Base-by-base conservation (phyloP, 2,888 invertebrate species). In the Dryocosmus kuriphilus region DNA sequence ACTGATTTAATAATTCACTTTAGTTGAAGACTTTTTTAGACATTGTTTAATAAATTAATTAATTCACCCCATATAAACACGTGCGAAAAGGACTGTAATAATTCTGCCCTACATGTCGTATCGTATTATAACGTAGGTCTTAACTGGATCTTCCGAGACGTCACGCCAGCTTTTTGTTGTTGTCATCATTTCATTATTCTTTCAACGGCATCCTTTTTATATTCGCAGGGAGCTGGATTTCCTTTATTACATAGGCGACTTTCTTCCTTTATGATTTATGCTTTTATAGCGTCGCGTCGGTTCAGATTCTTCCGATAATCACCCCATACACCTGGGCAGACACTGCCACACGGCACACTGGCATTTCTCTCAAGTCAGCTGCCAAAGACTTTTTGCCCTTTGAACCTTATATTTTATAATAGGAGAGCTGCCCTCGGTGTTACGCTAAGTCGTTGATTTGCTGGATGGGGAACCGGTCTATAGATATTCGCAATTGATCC, bases 311-410 rank as follows among this genome's bases (percentile, higher is more conserved):
- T 84, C 85, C 83, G 85, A 84, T 85, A 77, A 75, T 84, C 63
- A 30, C 74, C 65, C 71, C 76, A 77, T 78, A 78, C 82, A 85
- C 83, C 82, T 85, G 82, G 81, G 67, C 65, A 79, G 79, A 82
- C 80, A 67, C 78, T 73, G 79, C 14, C 14, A 38, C 38, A 38
- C 14, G 38, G 38, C 38, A 9, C n/a, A n/a, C n/a, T 14, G 38
- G 73, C 55, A 38, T 65, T 73, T 74, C 61, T 65, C 16, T 75
- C 27, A 41, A 80, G 79, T 81, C 82, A 76, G 67, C 77, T 75
- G 51, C 57, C 19, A 73, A 27, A 76, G 74, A 77, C 79, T 86
- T 90, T 87, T 89, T 85, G 86, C 85, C 88, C 71, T 71, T n/a
- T 71, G 41, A 51, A 71, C 27, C 41, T 30, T 51, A 51, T 71